Evolutionary conservation across 2,113 vertebrate genomes (phyloP).

Genomic region (Callopanchax toddi): DNA sequence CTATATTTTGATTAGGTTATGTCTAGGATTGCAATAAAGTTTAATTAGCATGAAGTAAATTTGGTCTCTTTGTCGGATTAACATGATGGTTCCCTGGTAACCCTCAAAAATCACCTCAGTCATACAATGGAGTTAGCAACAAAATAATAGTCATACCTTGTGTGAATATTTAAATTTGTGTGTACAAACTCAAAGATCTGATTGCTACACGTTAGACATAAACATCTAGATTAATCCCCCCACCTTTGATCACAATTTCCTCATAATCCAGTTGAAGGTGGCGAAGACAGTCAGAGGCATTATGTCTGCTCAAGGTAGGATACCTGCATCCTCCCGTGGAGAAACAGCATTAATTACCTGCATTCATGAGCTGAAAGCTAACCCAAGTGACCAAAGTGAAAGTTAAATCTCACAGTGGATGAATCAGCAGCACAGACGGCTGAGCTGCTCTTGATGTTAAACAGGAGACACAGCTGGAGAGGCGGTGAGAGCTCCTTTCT

Average conservation of each 20-base stretch:
- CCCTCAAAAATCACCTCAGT: no score
- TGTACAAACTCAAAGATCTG: no score
- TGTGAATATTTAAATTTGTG: no score
- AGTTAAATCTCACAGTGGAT: slow-evolving; percentile 47
- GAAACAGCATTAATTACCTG: slow-evolving; percentile 57
- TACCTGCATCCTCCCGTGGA: slow-evolving; percentile 31
- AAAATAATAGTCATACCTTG: no score
- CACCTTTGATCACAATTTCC: slow-evolving; percentile 70
- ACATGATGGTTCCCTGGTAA: no score
- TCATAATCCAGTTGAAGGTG: slow-evolving; percentile 61
- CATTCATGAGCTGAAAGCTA: slow-evolving; percentile 21
- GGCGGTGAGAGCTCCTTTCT: slow-evolving; percentile 52
- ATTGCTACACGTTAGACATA: slow-evolving; percentile 28
- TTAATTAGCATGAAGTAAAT: no score
- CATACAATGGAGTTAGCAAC: no score
- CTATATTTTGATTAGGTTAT: no score
- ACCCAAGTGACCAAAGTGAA: slow-evolving; percentile 50
- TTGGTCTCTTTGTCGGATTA: no score
- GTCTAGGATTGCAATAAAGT: no score
- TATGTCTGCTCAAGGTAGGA: slow-evolving; percentile 37
- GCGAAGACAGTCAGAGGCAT: slow-evolving; percentile 51
- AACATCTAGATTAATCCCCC: slow-evolving; percentile 56
- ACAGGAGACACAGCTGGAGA: slow-evolving; percentile 57
- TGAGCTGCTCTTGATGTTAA: slow-evolving; percentile 43
- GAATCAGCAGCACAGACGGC: slow-evolving; percentile 41